Evolutionary conservation across 2,888 invertebrate species (phyloP).

Genomic region (Polylopha cassiicola): DNA sequence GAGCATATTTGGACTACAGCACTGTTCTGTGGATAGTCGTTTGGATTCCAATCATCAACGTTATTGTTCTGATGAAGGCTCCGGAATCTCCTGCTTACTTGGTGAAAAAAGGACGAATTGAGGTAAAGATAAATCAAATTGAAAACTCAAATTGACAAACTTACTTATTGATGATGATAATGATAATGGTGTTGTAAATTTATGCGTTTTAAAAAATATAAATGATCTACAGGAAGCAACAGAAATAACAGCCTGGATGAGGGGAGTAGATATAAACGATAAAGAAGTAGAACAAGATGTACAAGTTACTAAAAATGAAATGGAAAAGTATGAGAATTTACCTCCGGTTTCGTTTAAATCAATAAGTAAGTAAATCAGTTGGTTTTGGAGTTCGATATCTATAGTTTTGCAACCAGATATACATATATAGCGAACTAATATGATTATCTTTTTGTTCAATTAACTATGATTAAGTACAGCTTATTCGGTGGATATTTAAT

Average conservation of each 20-base stretch:
- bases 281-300: slow-evolving; percentile 46
- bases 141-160: slow-evolving; percentile 11
- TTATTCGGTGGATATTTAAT: no score
- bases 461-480: no score
- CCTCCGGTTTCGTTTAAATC: slow-evolving; percentile 40
- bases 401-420: neutral
- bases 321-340: slow-evolving; percentile 41
- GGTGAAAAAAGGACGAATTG: slow-evolving; percentile 45
- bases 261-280: slow-evolving; percentile 44
- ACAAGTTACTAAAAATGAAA: slow-evolving; percentile 43
- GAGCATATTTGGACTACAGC: slow-evolving; percentile 22
- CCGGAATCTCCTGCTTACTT: slow-evolving; percentile 60
- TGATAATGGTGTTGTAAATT: neutral
- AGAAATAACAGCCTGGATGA: slow-evolving; percentile 42
- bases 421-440: no score
- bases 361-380: slow-evolving; percentile 44
- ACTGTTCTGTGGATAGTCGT: slow-evolving; percentile 23
- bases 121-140: slow-evolving; percentile 34
- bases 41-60: slow-evolving; percentile 38
- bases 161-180: slow-evolving; percentile 11
- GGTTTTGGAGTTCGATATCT: neutral
- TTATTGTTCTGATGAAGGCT: slow-evolving; percentile 44
- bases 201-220: slow-evolving; percentile 8
- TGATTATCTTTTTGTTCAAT: no score
- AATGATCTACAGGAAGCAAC: slow-evolving; percentile 45